Conservation (phyloP, 2,888 invertebrate genomes). For the Palloptera scutellata region DNA sequence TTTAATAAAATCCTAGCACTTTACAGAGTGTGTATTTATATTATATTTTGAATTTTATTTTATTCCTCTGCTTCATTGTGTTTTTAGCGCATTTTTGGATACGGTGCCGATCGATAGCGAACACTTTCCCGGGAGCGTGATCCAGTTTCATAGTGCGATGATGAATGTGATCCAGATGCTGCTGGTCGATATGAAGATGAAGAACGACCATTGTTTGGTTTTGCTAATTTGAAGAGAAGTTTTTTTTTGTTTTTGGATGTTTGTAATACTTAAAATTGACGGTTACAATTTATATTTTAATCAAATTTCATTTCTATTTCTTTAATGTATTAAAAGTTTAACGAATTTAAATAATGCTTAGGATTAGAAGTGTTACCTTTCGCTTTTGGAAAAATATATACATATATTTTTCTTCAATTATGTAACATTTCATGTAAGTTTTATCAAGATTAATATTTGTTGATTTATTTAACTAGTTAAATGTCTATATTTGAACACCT, state of each 20-base stretch:
- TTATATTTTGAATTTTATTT: constrained; percentile 7
- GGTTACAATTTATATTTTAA: constrained; percentile 26
- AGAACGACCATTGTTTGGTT: constrained; percentile 63
- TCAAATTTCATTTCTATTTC: constrained; percentile 9
- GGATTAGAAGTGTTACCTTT: constrained; percentile 9
- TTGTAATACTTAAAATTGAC: constrained; percentile 35
- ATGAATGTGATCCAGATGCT: constrained; percentile 62
- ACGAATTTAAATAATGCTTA: constrained; percentile 37
- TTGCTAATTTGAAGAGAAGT: constrained; percentile 61
- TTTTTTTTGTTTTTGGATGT: constrained; percentile 43
- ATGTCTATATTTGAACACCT: not conserved
- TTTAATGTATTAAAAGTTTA: constrained; percentile 23
- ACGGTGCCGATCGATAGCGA: constrained; percentile 62
- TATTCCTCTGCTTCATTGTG: constrained; percentile 17
- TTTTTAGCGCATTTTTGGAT: constrained; percentile 62
- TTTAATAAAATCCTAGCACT: constrained; percentile 27
- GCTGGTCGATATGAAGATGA: constrained; percentile 63
- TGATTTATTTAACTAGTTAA: not conserved
- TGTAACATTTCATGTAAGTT: constrained; percentile 1
- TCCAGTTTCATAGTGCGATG: constrained; percentile 62
- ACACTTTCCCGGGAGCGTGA: constrained; percentile 63
- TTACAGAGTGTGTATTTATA: not conserved
- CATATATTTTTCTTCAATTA: not conserved
- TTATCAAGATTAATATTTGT: constrained; percentile 5
- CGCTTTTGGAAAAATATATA: constrained; percentile 17